Evolutionary conservation across 2,113 vertebrate species (phyloP).

Genomic region (Thymallus thymallus): DNA sequence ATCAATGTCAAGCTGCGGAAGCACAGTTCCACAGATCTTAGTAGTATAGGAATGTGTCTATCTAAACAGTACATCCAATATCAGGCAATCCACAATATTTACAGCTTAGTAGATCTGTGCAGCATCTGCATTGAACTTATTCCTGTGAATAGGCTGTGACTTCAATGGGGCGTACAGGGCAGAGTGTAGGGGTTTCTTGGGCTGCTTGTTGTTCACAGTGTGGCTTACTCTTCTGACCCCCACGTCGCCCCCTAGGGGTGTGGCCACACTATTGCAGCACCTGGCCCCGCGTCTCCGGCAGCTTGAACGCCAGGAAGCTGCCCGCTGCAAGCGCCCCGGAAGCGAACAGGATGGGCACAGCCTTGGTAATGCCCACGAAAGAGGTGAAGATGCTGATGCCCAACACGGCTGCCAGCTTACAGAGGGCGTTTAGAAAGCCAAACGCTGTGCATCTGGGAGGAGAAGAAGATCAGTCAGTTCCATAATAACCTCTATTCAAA

Average conservation of each 20-base stretch:
- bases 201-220: slow-evolving; percentile 70
- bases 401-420: slow-evolving; percentile 89
- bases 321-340: slow-evolving; percentile 86
- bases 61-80: slow-evolving; percentile 17
- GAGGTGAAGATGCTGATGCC: slow-evolving; percentile 97
- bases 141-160: slow-evolving; percentile 21
- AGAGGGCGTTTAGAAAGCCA: slow-evolving; percentile 93
- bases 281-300: slow-evolving; percentile 91
- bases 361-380: slow-evolving; percentile 94
- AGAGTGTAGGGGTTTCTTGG: slow-evolving; percentile 49
- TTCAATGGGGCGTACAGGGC: slow-evolving; percentile 38
- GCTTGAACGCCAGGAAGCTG: slow-evolving; percentile 90
- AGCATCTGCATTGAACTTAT: neutral
- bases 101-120: slow-evolving; percentile 26
- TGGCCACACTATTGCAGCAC: slow-evolving; percentile 84
- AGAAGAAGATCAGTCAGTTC: slow-evolving; percentile 4
- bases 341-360: slow-evolving; percentile 91
- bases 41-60: slow-evolving; percentile 3
- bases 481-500: neutral
- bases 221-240: slow-evolving; percentile 47
- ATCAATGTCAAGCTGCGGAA: neutral
- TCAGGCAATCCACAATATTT: slow-evolving; percentile 33
- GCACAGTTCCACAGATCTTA: slow-evolving; percentile 3
- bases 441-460: slow-evolving; percentile 87
- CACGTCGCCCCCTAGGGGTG: slow-evolving; percentile 36